A percentile compares a stretch with the other conserved stretches of the same genome.
Conservation (phyloP, 2,113 vertebrate species). For the Accipiter virgatus region DNA sequence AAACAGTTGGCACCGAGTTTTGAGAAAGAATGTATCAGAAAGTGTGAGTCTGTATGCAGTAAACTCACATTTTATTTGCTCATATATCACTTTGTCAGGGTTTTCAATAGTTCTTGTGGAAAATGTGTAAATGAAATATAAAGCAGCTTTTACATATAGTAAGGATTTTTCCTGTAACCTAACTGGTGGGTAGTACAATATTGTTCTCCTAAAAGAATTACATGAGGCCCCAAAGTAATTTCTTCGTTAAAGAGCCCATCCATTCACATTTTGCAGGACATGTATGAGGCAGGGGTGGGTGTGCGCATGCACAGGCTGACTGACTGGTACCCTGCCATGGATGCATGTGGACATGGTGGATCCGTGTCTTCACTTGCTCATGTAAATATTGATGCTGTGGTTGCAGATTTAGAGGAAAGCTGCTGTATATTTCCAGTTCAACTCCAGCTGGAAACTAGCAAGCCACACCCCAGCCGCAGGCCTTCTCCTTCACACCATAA, state of each 20-base stretch:
- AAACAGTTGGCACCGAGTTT: neutral
- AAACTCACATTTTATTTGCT: slow-evolving; percentile 41
- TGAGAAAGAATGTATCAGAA: neutral
- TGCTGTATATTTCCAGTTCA: neutral
- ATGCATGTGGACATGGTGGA: neutral
- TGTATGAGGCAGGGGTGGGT: neutral
- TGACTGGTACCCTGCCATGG: neutral
- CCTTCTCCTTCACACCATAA: neutral
- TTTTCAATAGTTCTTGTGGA: slow-evolving; percentile 39
- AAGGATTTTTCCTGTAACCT: neutral
- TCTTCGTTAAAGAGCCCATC: neutral
- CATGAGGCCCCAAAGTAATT: neutral
- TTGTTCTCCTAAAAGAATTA: neutral
- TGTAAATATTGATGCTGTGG: neutral
- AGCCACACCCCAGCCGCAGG: neutral
- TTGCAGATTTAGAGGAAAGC: neutral
- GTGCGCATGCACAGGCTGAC: neutral
- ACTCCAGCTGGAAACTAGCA: neutral
- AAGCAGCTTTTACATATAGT: neutral
- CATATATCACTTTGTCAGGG: slow-evolving; percentile 22
- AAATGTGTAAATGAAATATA: slow-evolving; percentile 4
- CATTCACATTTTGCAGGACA: neutral
- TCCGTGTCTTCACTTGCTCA: neutral
- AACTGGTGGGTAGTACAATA: neutral
- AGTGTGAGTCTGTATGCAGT: neutral